phyloP scores from a whole-genome alignment of 2,888 invertebrate species.

The Busseola fusca region DNA sequence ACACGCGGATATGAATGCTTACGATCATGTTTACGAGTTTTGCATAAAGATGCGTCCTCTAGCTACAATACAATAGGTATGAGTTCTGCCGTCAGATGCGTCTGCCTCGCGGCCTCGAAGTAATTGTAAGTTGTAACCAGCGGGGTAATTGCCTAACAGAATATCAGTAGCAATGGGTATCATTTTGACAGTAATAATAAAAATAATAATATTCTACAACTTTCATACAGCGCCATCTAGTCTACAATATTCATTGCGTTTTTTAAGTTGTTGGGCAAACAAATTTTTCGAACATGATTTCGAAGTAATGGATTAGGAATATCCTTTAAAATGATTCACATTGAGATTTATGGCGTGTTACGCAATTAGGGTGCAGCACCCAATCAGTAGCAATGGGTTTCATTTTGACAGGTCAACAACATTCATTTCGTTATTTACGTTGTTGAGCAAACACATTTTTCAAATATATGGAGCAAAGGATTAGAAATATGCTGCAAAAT shows the following conservation, averaged over 20 bases:
- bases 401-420: no score
- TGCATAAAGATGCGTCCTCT: no score
- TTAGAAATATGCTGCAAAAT: no score
- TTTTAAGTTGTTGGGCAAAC: not conserved
- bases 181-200: not conserved
- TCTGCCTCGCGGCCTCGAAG: not conserved
- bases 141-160: not conserved
- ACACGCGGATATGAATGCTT: constrained; percentile 24
- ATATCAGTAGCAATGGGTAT: not conserved
- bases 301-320: not conserved
- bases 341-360: no score
- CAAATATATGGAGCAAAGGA: no score
- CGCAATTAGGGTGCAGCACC: no score
- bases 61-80: not conserved
- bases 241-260: not conserved
- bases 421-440: no score
- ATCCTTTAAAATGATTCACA: not conserved
- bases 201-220: no score
- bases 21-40: not conserved
- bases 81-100: not conserved
- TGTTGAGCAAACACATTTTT: no score
- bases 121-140: not conserved
- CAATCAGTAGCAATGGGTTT: no score
- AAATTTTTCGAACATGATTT: not conserved
- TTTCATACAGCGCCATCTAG: no score